phyloP scores from a whole-genome alignment of 2,113 vertebrate species.

The Procavia capensis region DNA sequence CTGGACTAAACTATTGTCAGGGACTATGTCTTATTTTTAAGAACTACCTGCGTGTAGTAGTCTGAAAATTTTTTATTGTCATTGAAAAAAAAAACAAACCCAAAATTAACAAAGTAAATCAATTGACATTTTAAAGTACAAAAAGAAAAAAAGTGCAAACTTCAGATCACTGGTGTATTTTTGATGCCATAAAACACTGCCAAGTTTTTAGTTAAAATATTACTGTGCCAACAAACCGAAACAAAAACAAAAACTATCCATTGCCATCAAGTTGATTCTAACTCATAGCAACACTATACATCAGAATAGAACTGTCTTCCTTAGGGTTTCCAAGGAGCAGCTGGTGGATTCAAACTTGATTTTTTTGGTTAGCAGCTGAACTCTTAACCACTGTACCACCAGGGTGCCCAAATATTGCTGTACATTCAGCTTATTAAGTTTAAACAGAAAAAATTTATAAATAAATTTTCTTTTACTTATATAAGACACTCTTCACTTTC shows the following conservation, averaged over 20 bases:
- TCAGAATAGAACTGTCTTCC: too few species aligned
- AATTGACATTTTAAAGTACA: constrained; percentile 22
- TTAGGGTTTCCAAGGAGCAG: too few species aligned
- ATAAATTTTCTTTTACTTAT: neutral
- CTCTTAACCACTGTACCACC: too few species aligned
- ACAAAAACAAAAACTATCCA: too few species aligned
- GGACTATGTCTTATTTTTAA: neutral
- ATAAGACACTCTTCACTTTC: too few species aligned
- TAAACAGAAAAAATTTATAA: neutral
- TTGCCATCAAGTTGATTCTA: too few species aligned
- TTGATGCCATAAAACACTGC: neutral
- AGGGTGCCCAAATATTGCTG: neutral
- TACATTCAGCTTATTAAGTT: neutral
- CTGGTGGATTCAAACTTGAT: too few species aligned
- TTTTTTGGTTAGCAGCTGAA: too few species aligned
- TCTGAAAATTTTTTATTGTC: neutral
- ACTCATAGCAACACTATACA: too few species aligned
- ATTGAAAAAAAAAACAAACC: neutral
- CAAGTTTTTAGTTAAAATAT: constrained; percentile 44
- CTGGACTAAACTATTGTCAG: neutral
- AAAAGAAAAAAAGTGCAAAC: neutral
- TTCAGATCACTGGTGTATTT: constrained; percentile 26
- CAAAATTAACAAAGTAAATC: neutral
- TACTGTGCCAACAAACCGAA: neutral
- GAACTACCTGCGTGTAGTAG: neutral